Evolutionary conservation across 2,888 invertebrate species (phyloP).

Genomic region (Portevinia maculata): DNA sequence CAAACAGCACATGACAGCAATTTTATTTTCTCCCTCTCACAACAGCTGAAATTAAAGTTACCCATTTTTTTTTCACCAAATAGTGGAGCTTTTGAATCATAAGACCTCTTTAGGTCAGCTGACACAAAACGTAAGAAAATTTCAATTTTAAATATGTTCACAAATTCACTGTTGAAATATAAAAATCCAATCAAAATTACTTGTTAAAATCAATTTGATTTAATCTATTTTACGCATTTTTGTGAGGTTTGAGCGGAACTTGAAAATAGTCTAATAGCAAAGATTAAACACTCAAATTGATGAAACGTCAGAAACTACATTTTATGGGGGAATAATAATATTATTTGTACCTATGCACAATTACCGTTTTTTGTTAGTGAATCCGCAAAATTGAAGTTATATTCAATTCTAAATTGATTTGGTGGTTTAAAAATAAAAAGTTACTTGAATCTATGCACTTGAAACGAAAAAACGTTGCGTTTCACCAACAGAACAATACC

Average conservation of each 20-base stretch:
- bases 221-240: constrained; percentile 3
- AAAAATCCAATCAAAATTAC: not conserved
- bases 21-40: constrained; percentile 18
- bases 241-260: not conserved
- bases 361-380: constrained; percentile 53
- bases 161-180: not conserved
- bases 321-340: not conserved
- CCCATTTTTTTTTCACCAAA: constrained; percentile 27
- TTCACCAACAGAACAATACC: constrained; percentile 76
- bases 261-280: not conserved
- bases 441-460: constrained; percentile 50
- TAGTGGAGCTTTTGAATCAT: constrained; percentile 67
- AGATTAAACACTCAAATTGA: constrained; percentile 3
- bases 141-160: constrained; percentile 1
- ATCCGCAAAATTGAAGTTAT: constrained; percentile 51
- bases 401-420: constrained; percentile 29
- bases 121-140: constrained; percentile 48
- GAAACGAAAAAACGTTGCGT: constrained; percentile 68
- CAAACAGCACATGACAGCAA: constrained; percentile 64
- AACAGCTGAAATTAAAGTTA: constrained; percentile 42
- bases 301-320: not conserved
- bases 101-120: constrained; percentile 72
- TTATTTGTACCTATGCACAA: constrained; percentile 3
- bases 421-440: constrained; percentile 10
- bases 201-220: not conserved